phyloP scores from a whole-genome alignment of 2,113 vertebrate genomes.

The Microcebus tavaratra region DNA sequence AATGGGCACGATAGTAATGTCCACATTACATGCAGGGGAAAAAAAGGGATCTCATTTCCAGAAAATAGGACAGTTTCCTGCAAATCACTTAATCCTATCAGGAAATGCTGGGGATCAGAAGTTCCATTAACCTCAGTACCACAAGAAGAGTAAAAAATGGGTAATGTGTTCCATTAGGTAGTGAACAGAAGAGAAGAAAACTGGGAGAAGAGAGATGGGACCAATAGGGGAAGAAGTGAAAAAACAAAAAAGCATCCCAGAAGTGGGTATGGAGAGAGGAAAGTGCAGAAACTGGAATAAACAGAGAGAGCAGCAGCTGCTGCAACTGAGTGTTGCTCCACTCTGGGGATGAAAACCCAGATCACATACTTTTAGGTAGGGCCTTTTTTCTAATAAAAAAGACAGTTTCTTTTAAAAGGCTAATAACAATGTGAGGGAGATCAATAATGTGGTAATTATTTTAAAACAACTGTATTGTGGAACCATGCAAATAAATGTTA shows the following conservation, averaged over 20 bases:
- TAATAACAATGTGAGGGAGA: not conserved
- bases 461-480: not conserved
- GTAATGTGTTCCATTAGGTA: not conserved
- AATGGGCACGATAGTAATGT: not conserved
- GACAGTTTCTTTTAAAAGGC: not conserved
- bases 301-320: not conserved
- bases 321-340: accelerated
- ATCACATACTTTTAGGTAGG: not conserved
- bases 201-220: too few species aligned
- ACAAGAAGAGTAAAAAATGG: not conserved
- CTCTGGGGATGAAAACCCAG: not conserved
- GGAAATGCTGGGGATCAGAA: not conserved
- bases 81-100: not conserved
- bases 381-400: not conserved
- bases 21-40: not conserved
- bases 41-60: not conserved
- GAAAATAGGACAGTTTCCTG: conserved; percentile 7
- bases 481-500: not conserved
- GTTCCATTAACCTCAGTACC: not conserved
- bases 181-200: not conserved
- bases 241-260: not conserved
- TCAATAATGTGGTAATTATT: not conserved
- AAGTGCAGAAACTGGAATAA: not conserved
- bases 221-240: not conserved
- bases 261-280: not conserved